Base-by-base conservation (phyloP, 2,888 invertebrate genomes). In the Rotaria magnacalcarata region DNA sequence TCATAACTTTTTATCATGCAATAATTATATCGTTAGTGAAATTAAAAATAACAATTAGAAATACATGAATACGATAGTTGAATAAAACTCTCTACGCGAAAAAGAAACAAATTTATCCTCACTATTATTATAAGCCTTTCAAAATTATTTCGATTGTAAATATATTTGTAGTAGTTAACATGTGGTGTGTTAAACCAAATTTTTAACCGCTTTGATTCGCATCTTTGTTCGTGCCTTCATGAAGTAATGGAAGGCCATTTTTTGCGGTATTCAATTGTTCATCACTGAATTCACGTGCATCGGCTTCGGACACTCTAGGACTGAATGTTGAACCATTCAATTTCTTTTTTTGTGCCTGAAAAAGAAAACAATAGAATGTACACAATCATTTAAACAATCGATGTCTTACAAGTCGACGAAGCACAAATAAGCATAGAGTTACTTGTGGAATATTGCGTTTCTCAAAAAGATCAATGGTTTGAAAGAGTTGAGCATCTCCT, bases 391-490 rank as follows among this genome's bases (percentile, higher is more conserved):
- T 6, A 41, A 10, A 5, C 16, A 19, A 19, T 10, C 2, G 10
- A 85, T 41, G n/a, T n/a, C 43, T 84, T 34, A 93, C 96, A 89
- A 96, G 94, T 92, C 99, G 94, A 60, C 95, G 98, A 87, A 99
- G 92, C 0, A 97, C 94, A 90, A 95, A 96, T 85, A 99, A 92
- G 90, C 96, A 96, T 87, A 98, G 93, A 21, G 96, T 96, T 84
- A 99, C 98, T 93, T 97, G 97, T 87, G 96, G 94, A 92, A 98
- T 95, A 93, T 99, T 99, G 89, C 98, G 94, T 90, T 94, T 94
- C 91, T 99, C 99, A 90, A 96, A 99, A 58, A 99, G 93, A 93
- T 99, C 99, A 84, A 98, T 98, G 0, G 99, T 99, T 92, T 99
- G 99, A 94, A 99, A 99, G 90, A 97, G 96, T 92, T 99, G 98